phyloP scores from a whole-genome alignment of 2,113 vertebrate species.

The Charadrius vociferus region DNA sequence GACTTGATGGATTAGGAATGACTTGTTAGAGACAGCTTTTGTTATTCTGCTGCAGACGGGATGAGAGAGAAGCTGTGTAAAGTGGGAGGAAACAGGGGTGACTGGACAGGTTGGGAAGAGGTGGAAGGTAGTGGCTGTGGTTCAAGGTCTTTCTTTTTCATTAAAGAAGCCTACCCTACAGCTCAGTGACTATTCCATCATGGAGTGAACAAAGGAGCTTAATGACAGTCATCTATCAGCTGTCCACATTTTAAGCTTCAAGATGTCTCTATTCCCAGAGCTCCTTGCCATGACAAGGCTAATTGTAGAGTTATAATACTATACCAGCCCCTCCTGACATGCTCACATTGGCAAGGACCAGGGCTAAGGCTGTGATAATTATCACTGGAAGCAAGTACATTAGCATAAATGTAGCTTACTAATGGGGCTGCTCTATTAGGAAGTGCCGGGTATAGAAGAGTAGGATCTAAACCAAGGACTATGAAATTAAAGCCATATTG shows the following conservation, averaged over 20 bases:
- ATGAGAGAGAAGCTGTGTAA: not conserved
- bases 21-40: not conserved
- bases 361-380: conserved; percentile 53
- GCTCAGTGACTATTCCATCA: conserved; percentile 1
- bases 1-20: conserved; percentile 26
- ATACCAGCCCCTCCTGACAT: conserved; percentile 36
- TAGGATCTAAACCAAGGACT: conserved; percentile 37
- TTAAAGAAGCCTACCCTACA: conserved; percentile 15
- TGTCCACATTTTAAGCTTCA: conserved; percentile 38
- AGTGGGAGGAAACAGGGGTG: not conserved
- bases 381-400: conserved; percentile 63
- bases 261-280: conserved; percentile 65
- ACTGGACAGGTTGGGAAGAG: not conserved
- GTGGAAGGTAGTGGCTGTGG: not conserved
- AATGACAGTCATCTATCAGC: conserved; percentile 79
- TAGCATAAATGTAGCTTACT: conserved; percentile 66
- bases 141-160: conserved; percentile 67
- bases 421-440: conserved; percentile 39
- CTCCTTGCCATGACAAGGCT: conserved; percentile 69
- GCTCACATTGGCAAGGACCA: conserved; percentile 37
- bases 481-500: conserved; percentile 27
- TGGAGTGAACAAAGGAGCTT: conserved; percentile 61
- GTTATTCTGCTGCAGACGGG: conserved; percentile 20
- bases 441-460: not conserved
- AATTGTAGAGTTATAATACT: conserved; percentile 68